Evolutionary conservation across 2,113 vertebrate species (phyloP).

Genomic region (Labeo catla): DNA sequence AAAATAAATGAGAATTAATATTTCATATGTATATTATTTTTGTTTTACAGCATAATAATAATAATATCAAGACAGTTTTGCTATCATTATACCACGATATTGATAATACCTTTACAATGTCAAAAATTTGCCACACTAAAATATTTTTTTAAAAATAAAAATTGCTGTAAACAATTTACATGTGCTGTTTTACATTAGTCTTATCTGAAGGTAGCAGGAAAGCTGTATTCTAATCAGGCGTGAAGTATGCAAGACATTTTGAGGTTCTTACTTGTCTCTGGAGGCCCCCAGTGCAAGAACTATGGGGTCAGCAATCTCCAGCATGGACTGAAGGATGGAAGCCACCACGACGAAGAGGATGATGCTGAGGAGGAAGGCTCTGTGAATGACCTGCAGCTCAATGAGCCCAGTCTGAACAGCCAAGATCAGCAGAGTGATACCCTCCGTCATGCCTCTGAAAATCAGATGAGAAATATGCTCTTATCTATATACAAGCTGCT

Average conservation of each 20-base stretch:
- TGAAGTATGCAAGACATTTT: not conserved
- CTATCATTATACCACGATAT: too few species aligned
- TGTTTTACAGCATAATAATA: too few species aligned
- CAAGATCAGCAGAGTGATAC: conserved; percentile 91
- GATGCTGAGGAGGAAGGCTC: conserved; percentile 97
- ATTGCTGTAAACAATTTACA: not conserved
- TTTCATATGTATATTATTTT: too few species aligned
- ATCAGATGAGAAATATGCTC: not conserved
- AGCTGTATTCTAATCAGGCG: not conserved
- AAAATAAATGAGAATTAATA: too few species aligned
- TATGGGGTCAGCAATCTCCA: conserved; percentile 99
- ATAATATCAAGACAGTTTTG: too few species aligned
- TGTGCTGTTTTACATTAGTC: not conserved
- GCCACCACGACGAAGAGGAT: conserved; percentile 98
- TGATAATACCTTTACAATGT: not conserved
- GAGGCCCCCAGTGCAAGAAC: conserved; percentile 95
- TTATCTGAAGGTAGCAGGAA: not conserved
- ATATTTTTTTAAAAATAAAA: not conserved
- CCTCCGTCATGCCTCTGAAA: conserved; percentile 95
- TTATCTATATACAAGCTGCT: not conserved
- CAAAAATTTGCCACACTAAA: not conserved
- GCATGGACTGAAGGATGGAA: conserved; percentile 97
- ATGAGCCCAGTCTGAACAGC: conserved; percentile 97
- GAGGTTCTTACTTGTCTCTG: conserved; percentile 88
- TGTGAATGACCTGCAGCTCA: conserved; percentile 95